Base-by-base conservation (phyloP, 2,113 vertebrate species). In the Solea solea region DNA sequence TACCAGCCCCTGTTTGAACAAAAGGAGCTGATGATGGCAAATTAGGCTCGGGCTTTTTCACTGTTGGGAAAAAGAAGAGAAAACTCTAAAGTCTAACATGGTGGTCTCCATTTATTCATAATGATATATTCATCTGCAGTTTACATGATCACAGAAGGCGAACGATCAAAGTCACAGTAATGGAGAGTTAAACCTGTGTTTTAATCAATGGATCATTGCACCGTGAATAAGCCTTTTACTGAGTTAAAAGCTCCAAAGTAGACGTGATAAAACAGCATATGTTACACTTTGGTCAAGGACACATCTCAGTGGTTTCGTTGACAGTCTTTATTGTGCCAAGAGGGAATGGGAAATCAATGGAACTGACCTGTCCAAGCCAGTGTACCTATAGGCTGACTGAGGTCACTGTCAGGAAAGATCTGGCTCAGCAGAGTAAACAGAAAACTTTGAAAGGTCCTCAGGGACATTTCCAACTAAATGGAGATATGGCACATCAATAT, bases 21-120 rank as follows among this genome's bases (percentile, higher is more conserved):
- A 94, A 94, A 91, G 93, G 81, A 92, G 84, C 90, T 91, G 93
- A 94, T 94, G 94, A 94, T 85, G 89, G 92, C 90, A 94, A 94
- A 94, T 94, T 93, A 92, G 92, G 85, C 88, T 84, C n/a, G 57
- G 87, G 90, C 90, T 92, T 93, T 91, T 93, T 91, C 21, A 65
- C 86, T 92, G 78, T 83, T 86, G 91, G 86, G 85, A 80, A 86
- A 83, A 88, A 88, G 70, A 80, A 80, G 79, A 88, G 74, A 86
- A 90, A 87, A 66, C 81, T 84, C 80, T 76, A 78, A 87, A 78
- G 74, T 86, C 89, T 86, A 75, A 93, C 92, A 84, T 88, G 94
- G 93, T 94, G 94, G 94, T 94, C 94, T 85, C 82, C 74, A 53
- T 88, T 90, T 89, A 84, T 84, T 89, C 85, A 82, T 89, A 89